Evolutionary conservation across 2,888 invertebrate species (phyloP).

Genomic region (Cantharis nigra): DNA sequence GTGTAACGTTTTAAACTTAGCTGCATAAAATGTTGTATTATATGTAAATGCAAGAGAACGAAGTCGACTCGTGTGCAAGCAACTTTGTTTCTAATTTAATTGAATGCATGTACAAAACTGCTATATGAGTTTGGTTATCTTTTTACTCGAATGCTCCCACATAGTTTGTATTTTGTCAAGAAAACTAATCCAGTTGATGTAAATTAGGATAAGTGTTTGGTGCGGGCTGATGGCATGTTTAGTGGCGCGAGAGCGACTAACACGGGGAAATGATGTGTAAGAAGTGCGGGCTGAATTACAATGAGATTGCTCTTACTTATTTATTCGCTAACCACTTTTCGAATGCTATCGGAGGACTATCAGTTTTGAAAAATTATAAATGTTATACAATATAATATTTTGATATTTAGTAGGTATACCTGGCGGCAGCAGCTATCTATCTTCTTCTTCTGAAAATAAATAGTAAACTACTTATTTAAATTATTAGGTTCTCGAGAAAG

Average conservation of each 20-base stretch:
- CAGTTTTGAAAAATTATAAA: neutral
- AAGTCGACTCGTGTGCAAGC: slow-evolving; percentile 16
- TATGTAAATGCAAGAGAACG: neutral
- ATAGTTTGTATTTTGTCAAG: slow-evolving; percentile 51
- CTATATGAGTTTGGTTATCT: slow-evolving; percentile 45
- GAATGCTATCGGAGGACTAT: neutral
- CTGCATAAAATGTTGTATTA: neutral
- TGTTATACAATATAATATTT: neutral
- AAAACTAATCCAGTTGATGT: slow-evolving; percentile 47
- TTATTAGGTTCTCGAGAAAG: neutral
- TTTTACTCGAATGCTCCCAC: slow-evolving; percentile 49
- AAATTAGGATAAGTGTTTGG: slow-evolving; percentile 45
- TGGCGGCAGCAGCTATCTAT: neutral
- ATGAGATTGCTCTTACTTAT: slow-evolving; percentile 33
- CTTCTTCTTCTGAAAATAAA: neutral
- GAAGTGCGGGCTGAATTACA: slow-evolving; percentile 52
- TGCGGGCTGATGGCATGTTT: slow-evolving; percentile 39
- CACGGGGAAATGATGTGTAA: slow-evolving; percentile 56
- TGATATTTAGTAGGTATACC: neutral
- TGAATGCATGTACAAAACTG: slow-evolving; percentile 37
- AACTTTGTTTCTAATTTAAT: slow-evolving; percentile 34
- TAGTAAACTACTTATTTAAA: neutral
- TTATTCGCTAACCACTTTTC: slow-evolving; percentile 20
- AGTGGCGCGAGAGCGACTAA: slow-evolving; percentile 45
- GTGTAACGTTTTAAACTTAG: neutral